phyloP scores from a whole-genome alignment of 2,797 vertebrate genomes.

The Alfaro cultratus region DNA sequence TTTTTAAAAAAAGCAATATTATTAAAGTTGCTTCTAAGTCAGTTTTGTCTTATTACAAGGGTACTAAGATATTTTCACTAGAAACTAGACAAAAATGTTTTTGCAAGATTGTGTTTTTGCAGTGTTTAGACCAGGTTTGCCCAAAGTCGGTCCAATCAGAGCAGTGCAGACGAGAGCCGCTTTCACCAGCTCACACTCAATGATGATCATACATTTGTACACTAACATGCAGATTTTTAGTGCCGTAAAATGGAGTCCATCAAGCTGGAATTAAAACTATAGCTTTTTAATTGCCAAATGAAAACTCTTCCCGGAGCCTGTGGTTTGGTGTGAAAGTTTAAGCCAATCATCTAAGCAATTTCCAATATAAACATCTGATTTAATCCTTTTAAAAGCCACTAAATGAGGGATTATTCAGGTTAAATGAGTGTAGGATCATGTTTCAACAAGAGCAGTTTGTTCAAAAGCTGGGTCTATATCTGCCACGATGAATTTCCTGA shows the following conservation, averaged over 20 bases:
- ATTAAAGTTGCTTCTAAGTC: too few species aligned
- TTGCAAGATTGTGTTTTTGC: too few species aligned
- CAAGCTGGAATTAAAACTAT: not conserved
- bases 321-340: not conserved
- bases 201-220: not conserved
- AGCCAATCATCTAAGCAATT: constrained; percentile 33
- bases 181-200: not conserved
- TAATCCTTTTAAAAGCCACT: constrained; percentile 63
- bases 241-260: not conserved
- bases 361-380: constrained; percentile 60
- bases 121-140: not conserved
- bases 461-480: constrained; percentile 36
- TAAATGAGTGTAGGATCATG: constrained; percentile 43
- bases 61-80: too few species aligned
- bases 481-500: not conserved
- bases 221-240: not conserved
- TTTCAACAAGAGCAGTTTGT: constrained; percentile 44
- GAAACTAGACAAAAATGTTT: too few species aligned
- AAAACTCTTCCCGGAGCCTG: not conserved
- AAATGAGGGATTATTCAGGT: constrained; percentile 59
- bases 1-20: too few species aligned
- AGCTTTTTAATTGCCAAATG: not conserved
- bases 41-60: too few species aligned
- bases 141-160: not conserved
- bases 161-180: not conserved